phyloP scores from a whole-genome alignment of 1,140 invertebrate genomes.

The Scaptomyza pallida region DNA sequence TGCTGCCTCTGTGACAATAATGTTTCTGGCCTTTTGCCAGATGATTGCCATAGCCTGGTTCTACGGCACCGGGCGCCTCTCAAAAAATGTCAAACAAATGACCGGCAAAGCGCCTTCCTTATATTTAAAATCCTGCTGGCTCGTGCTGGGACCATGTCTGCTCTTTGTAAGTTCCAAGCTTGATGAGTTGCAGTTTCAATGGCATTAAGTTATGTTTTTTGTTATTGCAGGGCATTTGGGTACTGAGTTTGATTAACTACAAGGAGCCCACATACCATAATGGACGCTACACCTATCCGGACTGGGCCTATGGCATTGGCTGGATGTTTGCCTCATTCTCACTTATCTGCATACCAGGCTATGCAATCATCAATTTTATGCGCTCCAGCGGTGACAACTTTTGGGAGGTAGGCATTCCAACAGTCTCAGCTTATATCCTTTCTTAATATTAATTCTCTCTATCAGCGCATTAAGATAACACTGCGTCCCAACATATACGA shows the following conservation, averaged over 20 bases:
- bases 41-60: conserved; percentile 95
- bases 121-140: conserved; percentile 94
- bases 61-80: conserved; percentile 92
- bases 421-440: background rate
- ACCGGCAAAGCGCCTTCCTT: conserved; percentile 90
- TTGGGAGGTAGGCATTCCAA: conserved; percentile 87
- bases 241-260: conserved; percentile 94
- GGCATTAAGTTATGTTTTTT: conserved; percentile 10
- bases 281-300: conserved; percentile 91
- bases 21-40: conserved; percentile 96
- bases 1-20: conserved; percentile 94
- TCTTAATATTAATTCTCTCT: background rate
- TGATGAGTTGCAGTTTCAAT: background rate
- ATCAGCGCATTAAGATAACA: conserved; percentile 86
- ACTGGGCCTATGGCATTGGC: conserved; percentile 93
- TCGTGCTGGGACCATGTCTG: conserved; percentile 90
- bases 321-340: conserved; percentile 93
- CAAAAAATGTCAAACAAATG: conserved; percentile 94
- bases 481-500: conserved; percentile 86
- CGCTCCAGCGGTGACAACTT: conserved; percentile 89
- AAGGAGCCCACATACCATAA: conserved; percentile 91
- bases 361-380: conserved; percentile 89
- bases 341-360: conserved; percentile 93
- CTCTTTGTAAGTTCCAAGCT: conserved; percentile 88
- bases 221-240: conserved; percentile 91